Evolutionary conservation across 1,140 invertebrate species (phyloP).

Genomic region (Leptinotarsa defecta): DNA sequence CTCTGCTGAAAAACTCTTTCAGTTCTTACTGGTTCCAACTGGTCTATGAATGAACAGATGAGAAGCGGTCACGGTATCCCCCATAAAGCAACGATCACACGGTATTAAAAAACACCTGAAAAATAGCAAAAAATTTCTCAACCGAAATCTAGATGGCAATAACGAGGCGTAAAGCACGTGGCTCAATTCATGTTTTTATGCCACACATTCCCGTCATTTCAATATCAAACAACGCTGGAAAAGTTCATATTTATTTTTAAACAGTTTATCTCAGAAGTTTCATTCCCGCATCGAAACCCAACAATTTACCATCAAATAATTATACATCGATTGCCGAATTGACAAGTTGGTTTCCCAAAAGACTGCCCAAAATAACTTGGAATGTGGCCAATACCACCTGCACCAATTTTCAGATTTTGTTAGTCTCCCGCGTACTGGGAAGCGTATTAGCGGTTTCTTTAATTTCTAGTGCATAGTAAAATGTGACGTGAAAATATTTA

Average conservation of each 20-base stretch:
- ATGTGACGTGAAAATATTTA: neutral
- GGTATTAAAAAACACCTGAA: no score
- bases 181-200: neutral
- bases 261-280: neutral
- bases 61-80: no score
- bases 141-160: no score
- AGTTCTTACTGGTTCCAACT: no score
- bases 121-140: no score
- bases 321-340: slow-evolving; percentile 8
- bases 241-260: neutral
- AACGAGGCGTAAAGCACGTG: neutral
- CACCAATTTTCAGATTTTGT: slow-evolving; percentile 22
- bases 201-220: neutral
- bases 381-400: slow-evolving; percentile 23
- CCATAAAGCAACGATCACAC: no score
- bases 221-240: neutral
- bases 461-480: neutral
- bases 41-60: no score
- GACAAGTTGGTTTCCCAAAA: slow-evolving; percentile 13
- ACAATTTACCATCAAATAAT: neutral
- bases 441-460: slow-evolving; percentile 6
- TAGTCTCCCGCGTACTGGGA: neutral
- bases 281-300: neutral
- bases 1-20: no score
- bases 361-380: slow-evolving; percentile 27